Conservation (phyloP, 1,140 invertebrate genomes). For the Neodiprion fabricii region DNA sequence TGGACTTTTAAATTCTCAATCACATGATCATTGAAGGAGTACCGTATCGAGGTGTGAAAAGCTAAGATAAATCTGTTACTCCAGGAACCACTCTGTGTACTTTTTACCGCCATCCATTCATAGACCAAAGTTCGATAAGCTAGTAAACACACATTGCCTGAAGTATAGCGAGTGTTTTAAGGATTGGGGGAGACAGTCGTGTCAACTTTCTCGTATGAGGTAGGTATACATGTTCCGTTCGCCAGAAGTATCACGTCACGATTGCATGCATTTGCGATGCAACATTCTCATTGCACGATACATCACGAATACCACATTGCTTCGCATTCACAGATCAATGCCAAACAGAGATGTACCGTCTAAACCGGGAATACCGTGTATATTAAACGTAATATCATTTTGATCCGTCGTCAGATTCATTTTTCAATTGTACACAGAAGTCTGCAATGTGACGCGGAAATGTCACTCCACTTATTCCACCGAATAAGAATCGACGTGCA, state of each 20-base stretch:
- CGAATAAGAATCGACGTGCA: too few species aligned
- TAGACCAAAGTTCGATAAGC: background rate
- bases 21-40: too few species aligned
- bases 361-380: background rate
- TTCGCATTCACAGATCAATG: background rate
- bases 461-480: too few species aligned
- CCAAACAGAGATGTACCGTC: background rate
- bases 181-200: background rate
- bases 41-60: too few species aligned
- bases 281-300: background rate
- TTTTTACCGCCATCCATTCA: background rate
- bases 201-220: background rate
- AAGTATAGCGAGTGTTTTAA: background rate
- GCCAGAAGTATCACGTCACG: slow-evolving; percentile 4
- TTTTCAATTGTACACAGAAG: too few species aligned
- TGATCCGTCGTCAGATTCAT: too few species aligned
- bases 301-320: background rate
- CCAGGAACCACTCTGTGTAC: background rate
- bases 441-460: too few species aligned
- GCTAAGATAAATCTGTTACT: background rate
- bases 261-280: slow-evolving; percentile 1
- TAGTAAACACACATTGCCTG: background rate
- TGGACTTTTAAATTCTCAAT: too few species aligned
- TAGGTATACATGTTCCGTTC: background rate
- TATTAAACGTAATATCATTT: background rate